Evolutionary conservation across 2,797 vertebrate species (phyloP).

Genomic region (Neopelma chrysocephalum): DNA sequence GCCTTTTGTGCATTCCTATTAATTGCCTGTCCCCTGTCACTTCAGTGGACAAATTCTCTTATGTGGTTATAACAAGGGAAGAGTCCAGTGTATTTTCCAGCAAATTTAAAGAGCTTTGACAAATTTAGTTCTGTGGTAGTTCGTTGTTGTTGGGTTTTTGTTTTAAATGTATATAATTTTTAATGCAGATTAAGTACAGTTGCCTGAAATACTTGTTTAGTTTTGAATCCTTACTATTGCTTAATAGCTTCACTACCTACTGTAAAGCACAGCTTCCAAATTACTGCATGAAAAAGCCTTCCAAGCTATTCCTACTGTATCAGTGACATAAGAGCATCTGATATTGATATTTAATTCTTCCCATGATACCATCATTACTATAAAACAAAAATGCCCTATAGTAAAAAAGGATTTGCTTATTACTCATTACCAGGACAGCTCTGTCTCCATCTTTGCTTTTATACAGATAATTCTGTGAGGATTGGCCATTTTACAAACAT

Average conservation of each 20-base stretch:
- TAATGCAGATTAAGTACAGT: background rate
- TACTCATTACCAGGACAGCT: background rate
- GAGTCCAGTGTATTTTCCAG: background rate
- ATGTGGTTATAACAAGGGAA: background rate
- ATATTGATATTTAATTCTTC: background rate
- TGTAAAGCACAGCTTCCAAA: background rate
- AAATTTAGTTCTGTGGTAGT: background rate
- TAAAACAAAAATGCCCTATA: background rate
- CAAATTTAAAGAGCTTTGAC: background rate
- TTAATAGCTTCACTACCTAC: background rate
- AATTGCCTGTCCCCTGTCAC: background rate
- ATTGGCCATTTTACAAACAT: background rate
- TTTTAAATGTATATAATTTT: background rate
- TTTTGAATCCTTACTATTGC: background rate
- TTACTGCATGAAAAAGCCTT: background rate
- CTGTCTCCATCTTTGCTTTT: background rate
- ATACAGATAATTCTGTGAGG: background rate
- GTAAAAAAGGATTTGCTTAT: background rate
- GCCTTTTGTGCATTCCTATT: background rate
- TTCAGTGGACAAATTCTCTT: background rate
- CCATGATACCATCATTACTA: background rate
- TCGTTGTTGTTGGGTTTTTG: background rate
- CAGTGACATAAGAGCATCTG: background rate
- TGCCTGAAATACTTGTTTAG: background rate
- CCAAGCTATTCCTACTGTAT: background rate